Evolutionary conservation across 2,797 vertebrate species (phyloP).

Genomic region (Setipinna tenuifilis): DNA sequence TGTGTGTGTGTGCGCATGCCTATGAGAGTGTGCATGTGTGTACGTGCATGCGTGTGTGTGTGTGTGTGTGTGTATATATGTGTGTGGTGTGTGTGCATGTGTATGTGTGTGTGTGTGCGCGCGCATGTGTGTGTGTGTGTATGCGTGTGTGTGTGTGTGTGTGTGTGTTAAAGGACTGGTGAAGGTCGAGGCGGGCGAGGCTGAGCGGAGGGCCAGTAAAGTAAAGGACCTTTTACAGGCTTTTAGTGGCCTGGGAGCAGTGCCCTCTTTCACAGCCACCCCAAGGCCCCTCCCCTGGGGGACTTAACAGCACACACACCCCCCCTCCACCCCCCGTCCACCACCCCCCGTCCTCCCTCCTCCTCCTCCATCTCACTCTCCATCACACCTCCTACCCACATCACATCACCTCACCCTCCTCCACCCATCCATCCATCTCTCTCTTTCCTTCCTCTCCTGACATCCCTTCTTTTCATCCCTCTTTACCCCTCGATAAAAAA

Average conservation of each 20-base stretch:
- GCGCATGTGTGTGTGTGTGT: too few species aligned
- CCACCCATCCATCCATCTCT: background rate
- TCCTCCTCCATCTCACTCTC: background rate
- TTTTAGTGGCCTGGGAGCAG: slow-evolving; percentile 14
- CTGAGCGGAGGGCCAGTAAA: background rate
- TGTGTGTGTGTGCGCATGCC: too few species aligned
- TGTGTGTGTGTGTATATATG: background rate
- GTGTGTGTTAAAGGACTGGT: background rate
- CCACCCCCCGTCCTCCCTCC: background rate
- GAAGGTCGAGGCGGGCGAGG: background rate
- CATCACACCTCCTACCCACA: background rate
- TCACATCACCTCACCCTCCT: too few species aligned
- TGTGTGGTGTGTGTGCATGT: too few species aligned
- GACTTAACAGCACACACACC: background rate
- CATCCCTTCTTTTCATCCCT: too few species aligned
- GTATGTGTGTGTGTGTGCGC: too few species aligned
- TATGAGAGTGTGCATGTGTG: too few species aligned
- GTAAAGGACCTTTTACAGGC: background rate
- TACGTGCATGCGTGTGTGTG: too few species aligned
- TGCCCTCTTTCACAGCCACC: background rate
- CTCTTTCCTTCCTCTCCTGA: background rate
- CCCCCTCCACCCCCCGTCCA: too few species aligned
- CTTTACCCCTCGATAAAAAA: too few species aligned
- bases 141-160: too few species aligned
- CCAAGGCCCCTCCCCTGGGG: background rate